Conservation (phyloP, 2,797 vertebrate genomes). For the Columba guinea region DNA sequence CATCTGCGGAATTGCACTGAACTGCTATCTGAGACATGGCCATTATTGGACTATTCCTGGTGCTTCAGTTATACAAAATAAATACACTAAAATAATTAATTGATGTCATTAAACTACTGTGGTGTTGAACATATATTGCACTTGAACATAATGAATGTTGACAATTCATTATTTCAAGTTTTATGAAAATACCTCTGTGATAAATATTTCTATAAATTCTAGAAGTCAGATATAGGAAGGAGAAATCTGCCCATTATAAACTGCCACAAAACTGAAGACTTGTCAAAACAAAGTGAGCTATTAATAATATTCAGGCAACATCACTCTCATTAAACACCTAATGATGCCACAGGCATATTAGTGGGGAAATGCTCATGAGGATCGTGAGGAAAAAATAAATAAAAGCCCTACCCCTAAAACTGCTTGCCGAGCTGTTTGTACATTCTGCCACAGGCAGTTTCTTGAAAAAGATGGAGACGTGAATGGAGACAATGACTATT, state of each 20-base stretch:
- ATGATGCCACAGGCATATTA: constrained; percentile 60
- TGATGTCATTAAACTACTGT: constrained; percentile 8
- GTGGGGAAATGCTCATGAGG: constrained; percentile 37
- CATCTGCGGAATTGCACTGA: neutral
- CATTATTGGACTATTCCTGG: neutral
- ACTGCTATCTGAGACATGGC: neutral
- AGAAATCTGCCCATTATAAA: neutral
- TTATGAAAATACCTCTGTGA: constrained; percentile 9
- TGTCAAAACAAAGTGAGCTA: constrained; percentile 60
- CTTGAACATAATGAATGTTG: neutral
- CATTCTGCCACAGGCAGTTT: constrained; percentile 51
- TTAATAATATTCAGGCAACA: constrained; percentile 30
- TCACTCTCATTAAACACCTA: constrained; percentile 68
- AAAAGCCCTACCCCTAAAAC: neutral
- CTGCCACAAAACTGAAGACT: neutral
- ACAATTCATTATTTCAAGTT: constrained; percentile 36
- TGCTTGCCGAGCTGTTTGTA: constrained; percentile 35
- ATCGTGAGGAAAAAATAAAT: constrained; percentile 22
- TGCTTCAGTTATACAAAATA: neutral
- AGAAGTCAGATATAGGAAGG: neutral
- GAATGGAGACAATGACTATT: constrained; percentile 40
- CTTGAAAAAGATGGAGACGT: constrained; percentile 42
- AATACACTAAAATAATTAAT: constrained; percentile 28
- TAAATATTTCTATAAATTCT: constrained; percentile 25
- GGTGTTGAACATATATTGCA: neutral